Evolutionary conservation across 2,113 vertebrate genomes (phyloP), one percentile per base, ranked within the genome.

Genomic region (Pyrgilauda ruficollis): DNA sequence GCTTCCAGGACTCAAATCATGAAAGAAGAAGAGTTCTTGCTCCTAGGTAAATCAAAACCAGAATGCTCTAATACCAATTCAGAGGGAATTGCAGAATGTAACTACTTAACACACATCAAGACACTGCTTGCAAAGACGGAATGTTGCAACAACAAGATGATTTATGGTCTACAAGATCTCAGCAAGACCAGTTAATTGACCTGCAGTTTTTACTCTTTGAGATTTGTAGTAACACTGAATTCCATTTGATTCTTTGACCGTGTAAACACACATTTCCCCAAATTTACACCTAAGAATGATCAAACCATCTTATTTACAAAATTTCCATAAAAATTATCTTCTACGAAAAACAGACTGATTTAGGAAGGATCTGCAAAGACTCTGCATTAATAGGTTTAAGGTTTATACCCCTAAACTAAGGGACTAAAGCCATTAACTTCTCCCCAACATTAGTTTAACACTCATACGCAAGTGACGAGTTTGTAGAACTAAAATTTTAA

Each of bases 21-120:
- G 99, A 92, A 99, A 99, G 95, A 99, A 99, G 96, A 99, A 99
- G 79, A 99, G 98, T n/a, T 99, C 99, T 94, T 99, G 99, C 35
- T 99, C 99, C 99, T 99, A 94, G 30, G 90, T 61, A 52, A 77
- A 79, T 73, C 41, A 46, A 67, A 94, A 89, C 1, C 41, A 90
- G 23, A 87, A 67, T 41, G 37, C 30, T 62, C 26, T 74, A 80
- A 39, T 13, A 50, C 3, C 31, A 73, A 22, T 46, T 77, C 30
- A 88, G 37, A 31, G 35, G 8, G 26, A 70, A 77, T 4, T 16
- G 13, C n/a, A 83, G 7, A 75, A 58, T 11, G 5, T 7, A 22
- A 50, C 22, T 47, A 33, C 5, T 72, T 81, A 31, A 56, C 14
- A 59, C 21, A 14, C 8, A 20, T 2, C 10, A 8, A 75, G 26